Conservation (phyloP, 2,797 vertebrate species). For the Anguilla pacifica region DNA sequence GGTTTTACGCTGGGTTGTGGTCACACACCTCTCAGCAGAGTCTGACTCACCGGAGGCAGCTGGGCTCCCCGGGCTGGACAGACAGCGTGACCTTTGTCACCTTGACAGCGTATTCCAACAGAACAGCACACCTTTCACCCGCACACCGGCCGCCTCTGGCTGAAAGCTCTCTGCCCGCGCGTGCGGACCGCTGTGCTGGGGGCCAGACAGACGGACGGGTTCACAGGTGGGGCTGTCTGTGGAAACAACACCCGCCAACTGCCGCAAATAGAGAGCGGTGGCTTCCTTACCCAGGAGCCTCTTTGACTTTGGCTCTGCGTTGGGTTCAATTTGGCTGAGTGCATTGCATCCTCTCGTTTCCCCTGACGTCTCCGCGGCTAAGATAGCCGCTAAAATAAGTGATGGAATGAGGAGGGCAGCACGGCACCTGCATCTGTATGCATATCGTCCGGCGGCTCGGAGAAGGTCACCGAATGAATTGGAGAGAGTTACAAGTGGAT, state of each 20-base stretch:
- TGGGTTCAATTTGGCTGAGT: not conserved
- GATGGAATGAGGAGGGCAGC: not conserved
- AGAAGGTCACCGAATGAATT: conserved; percentile 16
- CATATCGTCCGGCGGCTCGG: not conserved
- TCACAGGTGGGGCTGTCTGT: not conserved
- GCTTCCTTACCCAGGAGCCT: not conserved
- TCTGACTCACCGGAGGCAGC: not conserved
- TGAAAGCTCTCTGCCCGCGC: not conserved
- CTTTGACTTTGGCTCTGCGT: not conserved
- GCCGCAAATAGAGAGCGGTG: not conserved
- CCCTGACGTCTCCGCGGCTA: not conserved
- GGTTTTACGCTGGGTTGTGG: not conserved
- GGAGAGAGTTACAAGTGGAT: conserved; percentile 15
- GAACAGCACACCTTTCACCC: not conserved
- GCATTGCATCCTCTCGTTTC: not conserved
- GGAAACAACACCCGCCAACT: not conserved
- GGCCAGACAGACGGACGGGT: not conserved
- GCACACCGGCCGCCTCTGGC: not conserved
- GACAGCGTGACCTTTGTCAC: not conserved
- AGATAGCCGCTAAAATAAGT: conserved; percentile 9
- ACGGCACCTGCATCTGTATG: not conserved
- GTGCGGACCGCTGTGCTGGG: not conserved
- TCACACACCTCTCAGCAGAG: not conserved
- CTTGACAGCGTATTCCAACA: not conserved
- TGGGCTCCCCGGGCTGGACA: not conserved